Percentiles rank a stretch among this genome's conserved stretches.
phyloP scores from a whole-genome alignment of 1,140 invertebrate genomes.

The Goniozus legneri region DNA sequence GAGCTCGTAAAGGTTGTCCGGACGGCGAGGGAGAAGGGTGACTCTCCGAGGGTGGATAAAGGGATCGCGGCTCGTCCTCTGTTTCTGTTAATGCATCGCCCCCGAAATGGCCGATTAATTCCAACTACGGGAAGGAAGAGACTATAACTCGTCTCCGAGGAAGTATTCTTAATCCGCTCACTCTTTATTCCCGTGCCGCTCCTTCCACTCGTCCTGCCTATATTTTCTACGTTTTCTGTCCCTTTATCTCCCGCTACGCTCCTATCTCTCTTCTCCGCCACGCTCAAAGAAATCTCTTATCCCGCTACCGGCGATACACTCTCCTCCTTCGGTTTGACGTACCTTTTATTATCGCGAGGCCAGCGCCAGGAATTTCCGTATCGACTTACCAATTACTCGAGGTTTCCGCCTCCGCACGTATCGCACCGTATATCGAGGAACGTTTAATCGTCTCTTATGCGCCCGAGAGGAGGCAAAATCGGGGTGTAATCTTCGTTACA shows the following conservation, averaged over 20 bases:
- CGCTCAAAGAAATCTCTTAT: background rate
- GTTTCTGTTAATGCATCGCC: slow-evolving; percentile 51
- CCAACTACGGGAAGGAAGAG: slow-evolving; percentile 51
- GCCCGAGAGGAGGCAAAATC: no score
- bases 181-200: slow-evolving; percentile 47
- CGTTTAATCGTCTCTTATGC: no score
- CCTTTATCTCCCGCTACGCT: slow-evolving; percentile 10
- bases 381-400: no score
- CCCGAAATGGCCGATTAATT: slow-evolving; percentile 53
- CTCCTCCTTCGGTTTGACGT: slow-evolving; percentile 10
- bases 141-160: slow-evolving; percentile 53
- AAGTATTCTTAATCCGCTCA: slow-evolving; percentile 53
- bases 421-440: no score
- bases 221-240: slow-evolving; percentile 8
- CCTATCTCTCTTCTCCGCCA: background rate
- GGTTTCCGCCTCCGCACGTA: no score
- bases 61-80: slow-evolving; percentile 30
- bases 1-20: background rate
- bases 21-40: slow-evolving; percentile 7
- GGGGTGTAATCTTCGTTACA: no score
- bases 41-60: no score
- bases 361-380: no score
- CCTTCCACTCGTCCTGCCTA: slow-evolving; percentile 15
- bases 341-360: no score
- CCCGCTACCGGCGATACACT: slow-evolving; percentile 13